These are phyloP conservation scores for Hermaeophaga mercurialis DNA, from an alignment of 2,888 invertebrate species.

Conservation along the genomic window DNA sequence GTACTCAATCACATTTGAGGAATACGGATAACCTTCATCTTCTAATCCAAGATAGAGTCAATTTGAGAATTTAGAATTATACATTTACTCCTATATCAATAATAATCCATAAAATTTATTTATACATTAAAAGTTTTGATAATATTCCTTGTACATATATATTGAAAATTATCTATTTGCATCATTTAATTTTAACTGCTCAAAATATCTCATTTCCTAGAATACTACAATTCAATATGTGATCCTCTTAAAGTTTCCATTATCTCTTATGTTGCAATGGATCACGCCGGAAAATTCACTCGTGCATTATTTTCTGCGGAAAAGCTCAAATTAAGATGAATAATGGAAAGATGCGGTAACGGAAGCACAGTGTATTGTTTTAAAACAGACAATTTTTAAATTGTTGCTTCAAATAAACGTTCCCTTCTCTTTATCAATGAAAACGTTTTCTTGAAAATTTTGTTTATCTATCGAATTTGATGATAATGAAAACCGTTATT, in stretches of 20 bases:
- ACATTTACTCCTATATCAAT: too few species aligned
- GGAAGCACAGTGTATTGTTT: constrained; percentile 9
- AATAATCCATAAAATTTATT: too few species aligned
- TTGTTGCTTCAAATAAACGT: constrained; percentile 3
- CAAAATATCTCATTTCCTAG: too few species aligned
- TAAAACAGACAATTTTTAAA: constrained; percentile 13
- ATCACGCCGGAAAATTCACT: constrained; percentile 14
- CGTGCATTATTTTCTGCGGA: constrained; percentile 16
- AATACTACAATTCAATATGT: not conserved
- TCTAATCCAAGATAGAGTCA: too few species aligned
- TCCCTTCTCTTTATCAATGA: not conserved
- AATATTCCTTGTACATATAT: too few species aligned
- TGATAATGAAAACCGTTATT: constrained; percentile 9
- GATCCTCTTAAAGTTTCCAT: constrained; percentile 16
- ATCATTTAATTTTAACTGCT: too few species aligned
- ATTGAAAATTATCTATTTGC: too few species aligned
- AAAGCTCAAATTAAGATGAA: constrained; percentile 18
- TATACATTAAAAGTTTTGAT: too few species aligned
- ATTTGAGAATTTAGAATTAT: too few species aligned
- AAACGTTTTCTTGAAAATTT: not conserved
- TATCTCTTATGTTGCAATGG: constrained; percentile 9
- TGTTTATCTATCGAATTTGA: constrained; percentile 1
- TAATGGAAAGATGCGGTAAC: constrained; percentile 15
- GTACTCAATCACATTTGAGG: too few species aligned
- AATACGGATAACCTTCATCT: too few species aligned